Evolutionary conservation across 2,113 vertebrate species (phyloP), one percentile per base, ranked within the genome.

Genomic region (Toxotes jaculatrix): DNA sequence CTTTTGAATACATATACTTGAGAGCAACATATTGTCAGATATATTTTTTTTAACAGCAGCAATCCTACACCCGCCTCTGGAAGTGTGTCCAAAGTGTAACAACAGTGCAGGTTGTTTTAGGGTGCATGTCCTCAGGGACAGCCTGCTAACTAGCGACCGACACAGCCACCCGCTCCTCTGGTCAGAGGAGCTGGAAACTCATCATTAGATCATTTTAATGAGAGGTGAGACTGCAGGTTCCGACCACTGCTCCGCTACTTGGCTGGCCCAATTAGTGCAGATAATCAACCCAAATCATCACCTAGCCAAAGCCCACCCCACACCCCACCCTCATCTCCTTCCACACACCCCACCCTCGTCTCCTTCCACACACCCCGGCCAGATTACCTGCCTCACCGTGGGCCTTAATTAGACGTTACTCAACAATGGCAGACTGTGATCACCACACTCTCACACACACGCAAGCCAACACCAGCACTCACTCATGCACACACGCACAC

Each of bases 141-240:
- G 77, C 10, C 76, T 43, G 84, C 88, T 93, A 93, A 92, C 91
- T 91, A 90, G 88, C 85, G 62, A 81, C 81, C 79, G 72, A 75
- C 87, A 60, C 69, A 42, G 81, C 82, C 85, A 67, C 78, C 64
- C 75, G 83, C 83, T 85, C 77, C 82, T 90, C 78, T 62, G 92
- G 91, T 90, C 92, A 93, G 84, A 83, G 49, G 80, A 85, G 88
- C 76, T 77, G 64, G 74, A 85, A 75, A 79, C 83, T 89, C 89
- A 89, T 94, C 94, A 93, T 93, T 93, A 93, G 87, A 88, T 91
- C 70, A 68, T 90, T 93, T 91, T 95, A 95, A 94, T 94, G 92
- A 95, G 93, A 91, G 92, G 92, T 90, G 93, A 92, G 90, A 79
- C 82, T 77, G 81, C 82, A 78, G 84, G 84, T 80, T 92, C 85